Evolutionary conservation across 2,797 vertebrate genomes (phyloP), one percentile per base, ranked within the genome.

Genomic region (Glyptemys insculpta): DNA sequence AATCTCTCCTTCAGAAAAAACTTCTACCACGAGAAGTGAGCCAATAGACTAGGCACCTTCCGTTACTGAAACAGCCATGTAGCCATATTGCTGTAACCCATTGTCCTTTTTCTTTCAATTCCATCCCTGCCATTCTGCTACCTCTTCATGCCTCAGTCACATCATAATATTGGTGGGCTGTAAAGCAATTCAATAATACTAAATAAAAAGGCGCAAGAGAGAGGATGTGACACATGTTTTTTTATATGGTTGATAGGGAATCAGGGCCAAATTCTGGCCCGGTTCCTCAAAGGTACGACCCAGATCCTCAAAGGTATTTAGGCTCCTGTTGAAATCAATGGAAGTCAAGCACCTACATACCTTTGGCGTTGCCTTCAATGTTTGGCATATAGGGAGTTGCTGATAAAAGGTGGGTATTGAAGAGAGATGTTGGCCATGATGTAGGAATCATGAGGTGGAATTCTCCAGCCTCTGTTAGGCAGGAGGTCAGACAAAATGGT

Each of bases 381-480:
- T 2, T 54, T 31, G 86, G 91, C 92, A 12, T 12, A 19, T 12
- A 72, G 65, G 65, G 65, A 72, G 37, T 12, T 21, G 16, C 34
- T 91, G 59, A 47, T 47, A 9, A 37, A 18, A 52, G 86, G 57
- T 1, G 78, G 4, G 65, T n/a, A 81, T 5, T 72, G 65, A 37
- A 86, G 97, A 95, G 97, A 93, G 84, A 34, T 68, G 86, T 93
- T 65, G 68, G 87, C 90, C 93, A 87, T 34, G 57, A 16, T 2
- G 29, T 15, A 54, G 31, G 16, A 53, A 0, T 2, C 81, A 44
- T 3, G 16, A 1, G 21, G 85, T 18, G 56, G 18, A 3, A 88
- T 31, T 56, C 79, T 50, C 81, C 19, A 49, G 68, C 8, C 49
- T 3, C 47, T 1, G 34, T 87, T 41, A 6, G 3, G 25, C 4